Base-by-base conservation (phyloP, 92 coral and sea anemone species). In the Phenganax subtilis region DNA sequence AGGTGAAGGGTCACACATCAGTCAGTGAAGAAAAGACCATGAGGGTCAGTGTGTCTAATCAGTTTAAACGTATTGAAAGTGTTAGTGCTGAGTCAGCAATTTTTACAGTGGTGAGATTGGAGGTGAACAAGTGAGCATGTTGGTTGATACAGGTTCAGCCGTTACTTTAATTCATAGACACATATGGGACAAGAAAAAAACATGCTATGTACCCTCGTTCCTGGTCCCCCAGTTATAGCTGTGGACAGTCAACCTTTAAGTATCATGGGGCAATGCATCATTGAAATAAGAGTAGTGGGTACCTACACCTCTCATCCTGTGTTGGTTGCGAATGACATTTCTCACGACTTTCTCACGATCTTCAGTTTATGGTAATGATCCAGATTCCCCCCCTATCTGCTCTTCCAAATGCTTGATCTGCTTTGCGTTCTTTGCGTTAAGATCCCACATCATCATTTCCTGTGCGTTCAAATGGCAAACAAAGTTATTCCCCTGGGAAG, bases 121-220 rank as follows among this genome's bases (percentile, higher is more conserved):
- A 37, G 86, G 82, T 44, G 55, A 20, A 57, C 44, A 71, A 9
- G 57, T 80, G 0, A 68, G 80, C 44, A 80, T 85, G 85, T 75
- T 85, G 65, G 55, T 86, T 8, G 86, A 82, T 37, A 84, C 85
- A 51, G 87, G 89, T 9, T 76, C 90, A 17, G 87, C 84, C 12
- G 84, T 82, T 17, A 82, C 84, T 0, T 76, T 86, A 10, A 75
- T 86, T 2, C 84, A 86, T 64, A 75, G 51, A 68, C 76, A 66
- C 51, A 28, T 82, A 47, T 51, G 71, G n/a, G 75, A 66, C 6
- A 74, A 44, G 55, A 25, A 76, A 8, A 17, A 25, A 12, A 53
- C n/a, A 15, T 17, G 16, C n/a, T 28, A 71, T 57, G 58, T n/a
- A 28, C 75, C 16, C 30, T 57, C 54, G 87, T 71, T 51, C 69